Percentiles rank a stretch among this genome's conserved stretches.
Conservation (phyloP, 2,113 vertebrate species). For the Apteryx mantelli region DNA sequence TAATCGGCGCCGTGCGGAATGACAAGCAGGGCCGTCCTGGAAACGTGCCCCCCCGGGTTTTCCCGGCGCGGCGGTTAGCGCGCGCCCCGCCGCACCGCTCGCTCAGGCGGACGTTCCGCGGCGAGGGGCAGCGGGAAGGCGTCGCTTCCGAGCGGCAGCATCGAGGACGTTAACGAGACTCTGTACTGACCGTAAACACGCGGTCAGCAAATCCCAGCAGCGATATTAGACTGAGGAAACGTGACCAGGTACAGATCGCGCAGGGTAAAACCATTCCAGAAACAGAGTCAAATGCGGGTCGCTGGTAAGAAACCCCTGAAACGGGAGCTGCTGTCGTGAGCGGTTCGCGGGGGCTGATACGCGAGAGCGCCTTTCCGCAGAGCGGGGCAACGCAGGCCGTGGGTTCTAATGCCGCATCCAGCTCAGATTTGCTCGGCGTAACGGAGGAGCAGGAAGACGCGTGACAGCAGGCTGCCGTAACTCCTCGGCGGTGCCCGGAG, state of each 20-base stretch:
- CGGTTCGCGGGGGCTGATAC: not conserved
- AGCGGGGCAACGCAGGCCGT: fast-evolving
- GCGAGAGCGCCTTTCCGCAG: fast-evolving
- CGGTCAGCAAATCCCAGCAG: not conserved
- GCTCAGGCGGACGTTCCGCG: not conserved
- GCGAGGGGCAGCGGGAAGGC: not conserved
- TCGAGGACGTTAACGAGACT: not conserved
- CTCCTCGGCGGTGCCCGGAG: not conserved
- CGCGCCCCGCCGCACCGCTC: not conserved
- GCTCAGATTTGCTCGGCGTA: too few species aligned
- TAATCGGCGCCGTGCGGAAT: not conserved
- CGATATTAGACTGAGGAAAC: not conserved
- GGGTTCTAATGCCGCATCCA: not conserved
- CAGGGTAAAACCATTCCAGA: not conserved
- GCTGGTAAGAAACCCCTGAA: not conserved
- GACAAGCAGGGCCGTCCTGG: not conserved
- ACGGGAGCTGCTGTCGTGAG: fast-evolving
- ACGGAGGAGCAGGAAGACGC: too few species aligned
- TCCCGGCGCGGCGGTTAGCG: not conserved
- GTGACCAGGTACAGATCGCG: not conserved
- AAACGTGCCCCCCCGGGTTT: not conserved
- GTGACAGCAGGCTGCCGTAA: not conserved
- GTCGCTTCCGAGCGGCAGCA: not conserved
- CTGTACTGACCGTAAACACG: not conserved
- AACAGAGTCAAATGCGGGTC: not conserved